These are phyloP conservation scores for Ptilonorhynchus violaceus DNA, from an alignment of 2,113 vertebrate genomes.

Conservation along the genomic window DNA sequence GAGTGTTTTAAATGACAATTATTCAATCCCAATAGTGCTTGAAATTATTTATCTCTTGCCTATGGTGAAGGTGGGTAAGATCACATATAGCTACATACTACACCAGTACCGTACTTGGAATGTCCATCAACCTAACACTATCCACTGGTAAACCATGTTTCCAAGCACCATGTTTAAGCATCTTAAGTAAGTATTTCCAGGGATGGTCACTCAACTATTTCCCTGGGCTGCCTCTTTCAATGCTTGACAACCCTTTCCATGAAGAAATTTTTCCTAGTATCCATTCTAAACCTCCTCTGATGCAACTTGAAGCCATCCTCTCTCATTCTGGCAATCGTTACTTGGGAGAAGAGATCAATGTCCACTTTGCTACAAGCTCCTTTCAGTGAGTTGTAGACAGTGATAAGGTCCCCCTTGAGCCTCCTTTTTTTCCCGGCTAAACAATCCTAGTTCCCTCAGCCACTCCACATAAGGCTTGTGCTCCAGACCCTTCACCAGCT, in stretches of 20 bases:
- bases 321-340: neutral
- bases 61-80: neutral
- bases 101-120: neutral
- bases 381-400: neutral
- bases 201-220: neutral
- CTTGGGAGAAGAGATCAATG: neutral
- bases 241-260: neutral
- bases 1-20: neutral
- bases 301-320: neutral
- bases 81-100: neutral
- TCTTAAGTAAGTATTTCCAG: neutral
- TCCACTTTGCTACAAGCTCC: neutral
- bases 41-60: neutral
- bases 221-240: neutral
- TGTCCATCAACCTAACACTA: neutral
- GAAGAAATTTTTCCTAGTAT: neutral
- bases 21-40: neutral
- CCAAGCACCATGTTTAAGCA: rapidly evolving
- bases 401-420: rapidly evolving
- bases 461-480: no score
- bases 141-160: neutral
- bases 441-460: neutral
- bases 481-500: neutral
- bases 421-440: neutral
- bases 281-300: neutral